phyloP scores from a whole-genome alignment of 2,797 vertebrate genomes.

The Scolopax rusticola region DNA sequence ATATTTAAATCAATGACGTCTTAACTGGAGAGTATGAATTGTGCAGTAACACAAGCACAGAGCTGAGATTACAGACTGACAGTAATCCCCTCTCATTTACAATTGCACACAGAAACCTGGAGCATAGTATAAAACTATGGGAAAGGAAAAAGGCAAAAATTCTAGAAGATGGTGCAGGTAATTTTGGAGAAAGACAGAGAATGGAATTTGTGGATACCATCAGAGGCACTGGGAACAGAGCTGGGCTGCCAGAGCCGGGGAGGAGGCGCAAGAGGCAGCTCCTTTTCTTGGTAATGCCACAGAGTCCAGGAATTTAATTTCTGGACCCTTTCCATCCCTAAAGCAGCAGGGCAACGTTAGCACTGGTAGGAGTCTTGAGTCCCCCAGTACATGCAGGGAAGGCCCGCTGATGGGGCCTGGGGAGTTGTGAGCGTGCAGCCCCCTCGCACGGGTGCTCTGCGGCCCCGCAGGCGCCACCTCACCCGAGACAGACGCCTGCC shows the following conservation, averaged over 20 bases:
- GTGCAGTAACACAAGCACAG: neutral
- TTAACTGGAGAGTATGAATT: neutral
- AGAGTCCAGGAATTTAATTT: neutral
- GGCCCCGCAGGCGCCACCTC: neutral
- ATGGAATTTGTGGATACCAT: neutral
- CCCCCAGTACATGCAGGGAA: neutral
- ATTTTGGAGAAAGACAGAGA: neutral
- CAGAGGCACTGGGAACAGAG: neutral
- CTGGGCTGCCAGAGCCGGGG: neutral
- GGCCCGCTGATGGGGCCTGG: neutral
- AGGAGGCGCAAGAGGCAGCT: neutral
- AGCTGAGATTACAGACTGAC: neutral
- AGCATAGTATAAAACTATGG: neutral
- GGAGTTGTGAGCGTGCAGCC: neutral
- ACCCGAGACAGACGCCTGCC: neutral
- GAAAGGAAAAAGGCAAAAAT: neutral
- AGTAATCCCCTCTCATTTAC: neutral
- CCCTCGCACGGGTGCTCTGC: too few relatives aligned
- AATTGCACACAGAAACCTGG: neutral
- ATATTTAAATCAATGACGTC: neutral
- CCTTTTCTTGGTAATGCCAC: neutral
- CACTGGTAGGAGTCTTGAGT: neutral
- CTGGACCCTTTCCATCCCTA: neutral
- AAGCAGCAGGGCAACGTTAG: neutral
- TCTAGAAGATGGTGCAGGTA: too few relatives aligned